Evolutionary conservation across 2,113 vertebrate genomes (phyloP), one percentile per base, ranked within the genome.

Genomic region (Ophiodon elongatus): DNA sequence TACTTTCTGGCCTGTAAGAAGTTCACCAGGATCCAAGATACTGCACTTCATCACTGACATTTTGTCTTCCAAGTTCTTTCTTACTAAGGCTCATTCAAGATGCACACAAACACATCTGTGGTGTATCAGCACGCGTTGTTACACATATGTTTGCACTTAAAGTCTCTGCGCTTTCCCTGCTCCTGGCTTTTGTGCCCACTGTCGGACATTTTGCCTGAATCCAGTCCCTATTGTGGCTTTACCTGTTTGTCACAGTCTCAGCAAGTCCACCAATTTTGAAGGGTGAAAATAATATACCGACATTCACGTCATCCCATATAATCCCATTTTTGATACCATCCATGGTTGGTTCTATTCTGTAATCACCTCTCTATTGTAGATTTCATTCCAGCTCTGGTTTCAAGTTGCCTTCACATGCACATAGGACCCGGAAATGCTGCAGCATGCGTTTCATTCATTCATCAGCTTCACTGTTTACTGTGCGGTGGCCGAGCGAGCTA

Each of bases 91-190:
- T 79, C 41, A 69, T 73, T 84, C 25, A 63, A 52, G 33, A 76
- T 39, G n/a, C 50, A 57, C 29, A 50, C 80, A 69, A 64, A 64
- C 68, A 80, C 73, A 90, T 84, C 85, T 90, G 88, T 71, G 59
- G 33, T 71, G 68, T 33, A 83, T 59, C 83, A 83, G 68, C n/a
- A 1, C 37, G 23, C 56, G n/a, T 72, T 69, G 73, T 73, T 63
- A 31, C 70, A 81, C 89, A 89, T 82, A 57, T 90, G 91, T 88
- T 91, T 89, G 87, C 74, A 72, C 67, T 90, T 85, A 86, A 83
- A 73, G 60, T 45, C 10, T n/a, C 37, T 27, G 62, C 50, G 73
- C 72, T 85, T 77, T 78, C 50, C 31, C 41, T n/a, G 31, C 45
- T 67, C 11, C 23, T 43, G 33, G 50, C 64, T 71, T 73, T 50